Evolutionary conservation across 1,140 invertebrate genomes (phyloP).

Genomic region (Argopecten irradians): DNA sequence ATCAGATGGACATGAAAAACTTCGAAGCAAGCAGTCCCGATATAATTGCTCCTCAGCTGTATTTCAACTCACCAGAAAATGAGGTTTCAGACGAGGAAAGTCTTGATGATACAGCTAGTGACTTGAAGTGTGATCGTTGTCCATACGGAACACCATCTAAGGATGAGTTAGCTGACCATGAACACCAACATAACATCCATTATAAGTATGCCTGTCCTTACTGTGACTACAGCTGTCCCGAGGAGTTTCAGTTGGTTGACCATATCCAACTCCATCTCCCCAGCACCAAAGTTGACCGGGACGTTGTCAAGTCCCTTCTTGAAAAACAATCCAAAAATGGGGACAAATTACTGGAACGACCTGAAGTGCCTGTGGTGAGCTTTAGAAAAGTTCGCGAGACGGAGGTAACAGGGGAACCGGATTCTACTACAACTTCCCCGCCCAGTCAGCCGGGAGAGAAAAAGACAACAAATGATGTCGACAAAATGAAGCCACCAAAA

Average conservation of each 20-base stretch:
- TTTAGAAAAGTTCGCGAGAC: conserved; percentile 4
- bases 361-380: conserved; percentile 42
- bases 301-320: conserved; percentile 37
- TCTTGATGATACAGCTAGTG: conserved; percentile 53
- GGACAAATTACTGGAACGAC: conserved; percentile 26
- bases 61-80: conserved; percentile 50
- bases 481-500: neutral
- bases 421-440: conserved; percentile 49
- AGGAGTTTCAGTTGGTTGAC: conserved; percentile 57
- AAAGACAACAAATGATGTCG: neutral
- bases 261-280: conserved; percentile 71
- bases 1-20: conserved; percentile 33
- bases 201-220: conserved; percentile 66
- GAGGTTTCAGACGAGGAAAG: conserved; percentile 46
- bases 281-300: conserved; percentile 58
- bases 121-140: conserved; percentile 68
- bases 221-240: conserved; percentile 65
- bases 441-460: conserved; percentile 34
- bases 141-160: conserved; percentile 65
- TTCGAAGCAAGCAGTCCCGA: conserved; percentile 48
- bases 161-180: conserved; percentile 59
- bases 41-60: conserved; percentile 55
- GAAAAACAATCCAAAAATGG: conserved; percentile 44
- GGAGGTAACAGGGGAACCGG: conserved; percentile 49
- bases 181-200: conserved; percentile 57